Evolutionary conservation across 2,113 vertebrate species (phyloP).

Genomic region (Erythrocercus mccallii): DNA sequence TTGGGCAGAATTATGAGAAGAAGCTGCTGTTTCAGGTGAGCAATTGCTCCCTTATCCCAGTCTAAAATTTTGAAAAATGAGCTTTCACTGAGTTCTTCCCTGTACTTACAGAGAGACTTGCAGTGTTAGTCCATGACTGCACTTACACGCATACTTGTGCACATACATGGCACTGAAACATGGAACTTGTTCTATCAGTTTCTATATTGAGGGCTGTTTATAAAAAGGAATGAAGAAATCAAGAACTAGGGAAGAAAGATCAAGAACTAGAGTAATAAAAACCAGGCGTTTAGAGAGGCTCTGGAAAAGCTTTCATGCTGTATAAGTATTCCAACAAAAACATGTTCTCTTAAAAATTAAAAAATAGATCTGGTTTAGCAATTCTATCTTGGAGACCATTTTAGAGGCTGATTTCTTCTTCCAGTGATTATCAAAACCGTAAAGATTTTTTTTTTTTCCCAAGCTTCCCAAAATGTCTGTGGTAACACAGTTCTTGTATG

Average conservation of each 20-base stretch:
- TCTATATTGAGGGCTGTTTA: background rate
- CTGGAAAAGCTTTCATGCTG: background rate
- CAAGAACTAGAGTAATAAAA: background rate
- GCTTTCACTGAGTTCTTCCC: background rate
- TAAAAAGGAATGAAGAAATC: background rate
- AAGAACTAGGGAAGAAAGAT: background rate
- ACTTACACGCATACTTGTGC: too few relatives aligned
- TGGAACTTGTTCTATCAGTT: background rate
- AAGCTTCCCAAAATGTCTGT: slow-evolving; percentile 3
- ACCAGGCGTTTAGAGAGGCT: background rate
- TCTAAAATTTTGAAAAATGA: background rate
- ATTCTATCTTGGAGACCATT: background rate
- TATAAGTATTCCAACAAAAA: background rate
- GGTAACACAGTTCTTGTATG: background rate
- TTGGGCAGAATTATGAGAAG: background rate
- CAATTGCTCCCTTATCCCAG: background rate
- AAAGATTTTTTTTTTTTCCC: background rate
- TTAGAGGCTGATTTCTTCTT: slow-evolving; percentile 3
- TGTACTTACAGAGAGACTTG: background rate
- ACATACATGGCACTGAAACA: background rate
- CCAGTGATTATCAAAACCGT: slow-evolving; percentile 9
- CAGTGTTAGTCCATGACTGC: background rate
- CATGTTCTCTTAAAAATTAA: background rate
- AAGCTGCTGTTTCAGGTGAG: background rate
- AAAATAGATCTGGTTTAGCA: background rate